phyloP scores from a whole-genome alignment of 2,797 vertebrate genomes.

The Periophthalmus magnuspinnatus region DNA sequence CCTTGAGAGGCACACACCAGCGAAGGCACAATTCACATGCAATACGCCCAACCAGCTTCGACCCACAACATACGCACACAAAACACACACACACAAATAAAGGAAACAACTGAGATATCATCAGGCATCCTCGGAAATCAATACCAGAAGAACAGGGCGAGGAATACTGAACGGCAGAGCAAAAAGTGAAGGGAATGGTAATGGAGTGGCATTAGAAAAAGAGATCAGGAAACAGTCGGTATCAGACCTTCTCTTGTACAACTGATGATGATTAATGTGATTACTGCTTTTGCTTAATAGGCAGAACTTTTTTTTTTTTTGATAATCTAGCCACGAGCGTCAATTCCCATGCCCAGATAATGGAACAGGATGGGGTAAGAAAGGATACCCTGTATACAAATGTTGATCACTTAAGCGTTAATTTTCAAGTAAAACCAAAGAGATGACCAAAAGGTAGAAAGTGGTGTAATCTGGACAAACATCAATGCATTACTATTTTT shows the following conservation, averaged over 20 bases:
- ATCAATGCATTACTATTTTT: neutral
- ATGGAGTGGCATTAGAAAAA: conserved; percentile 4
- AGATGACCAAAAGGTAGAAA: too few species aligned
- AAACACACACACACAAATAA: conserved; percentile 25
- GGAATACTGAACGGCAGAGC: conserved; percentile 31
- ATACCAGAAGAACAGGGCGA: conserved; percentile 31
- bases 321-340: neutral
- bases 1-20: conserved; percentile 58
- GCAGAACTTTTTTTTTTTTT: neutral
- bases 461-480: neutral
- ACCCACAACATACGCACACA: conserved; percentile 15
- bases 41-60: conserved; percentile 26
- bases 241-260: neutral
- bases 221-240: neutral
- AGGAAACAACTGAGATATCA: conserved; percentile 37
- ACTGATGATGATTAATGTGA: neutral
- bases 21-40: conserved; percentile 39
- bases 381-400: neutral
- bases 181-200: conserved; percentile 22
- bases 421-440: too few species aligned
- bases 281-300: neutral
- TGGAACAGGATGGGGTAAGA: neutral
- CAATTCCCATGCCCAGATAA: neutral
- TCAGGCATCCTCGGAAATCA: conserved; percentile 46
- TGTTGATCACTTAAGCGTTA: neutral